Percentiles rank a stretch among this genome's conserved stretches.
phyloP scores from a whole-genome alignment of 2,888 invertebrate genomes.

The Mythimna pallens region DNA sequence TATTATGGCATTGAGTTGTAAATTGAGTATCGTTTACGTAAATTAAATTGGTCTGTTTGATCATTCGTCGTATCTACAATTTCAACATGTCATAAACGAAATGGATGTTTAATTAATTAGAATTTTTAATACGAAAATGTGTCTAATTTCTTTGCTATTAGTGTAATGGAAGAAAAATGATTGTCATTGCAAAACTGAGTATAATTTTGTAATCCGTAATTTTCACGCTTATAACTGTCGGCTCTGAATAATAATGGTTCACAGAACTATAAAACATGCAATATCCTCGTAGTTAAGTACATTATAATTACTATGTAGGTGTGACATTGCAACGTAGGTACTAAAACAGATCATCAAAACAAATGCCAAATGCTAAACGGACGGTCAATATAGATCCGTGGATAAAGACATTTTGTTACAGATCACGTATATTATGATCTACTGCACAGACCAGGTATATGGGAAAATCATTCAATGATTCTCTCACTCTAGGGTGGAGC shows the following conservation, averaged over 20 bases:
- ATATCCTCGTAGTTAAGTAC: background rate
- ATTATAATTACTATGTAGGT: constrained; percentile 14
- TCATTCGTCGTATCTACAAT: background rate
- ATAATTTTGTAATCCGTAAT: background rate
- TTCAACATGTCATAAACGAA: constrained; percentile 20
- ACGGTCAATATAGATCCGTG: constrained; percentile 7
- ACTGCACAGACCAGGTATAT: no score
- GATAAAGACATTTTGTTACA: constrained; percentile 29
- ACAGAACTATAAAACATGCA: background rate
- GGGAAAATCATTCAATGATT: no score
- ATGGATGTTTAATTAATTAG: constrained; percentile 26
- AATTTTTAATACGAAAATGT: constrained; percentile 4
- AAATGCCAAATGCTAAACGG: constrained; percentile 19
- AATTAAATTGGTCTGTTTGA: constrained; percentile 28
- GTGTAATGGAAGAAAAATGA: constrained; percentile 16
- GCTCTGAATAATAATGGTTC: constrained; percentile 5
- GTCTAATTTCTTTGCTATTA: constrained; percentile 16
- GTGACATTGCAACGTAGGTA: constrained; percentile 10
- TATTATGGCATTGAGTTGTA: constrained; percentile 1
- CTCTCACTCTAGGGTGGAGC: no score
- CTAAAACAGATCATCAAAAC: constrained; percentile 19
- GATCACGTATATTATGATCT: background rate
- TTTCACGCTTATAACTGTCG: background rate
- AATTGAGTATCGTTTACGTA: constrained; percentile 3
- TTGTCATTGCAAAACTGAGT: background rate